These are phyloP conservation scores for Mallateleia sp. DNA, from an alignment of 2,888 invertebrate species.

Conservation along the genomic window DNA sequence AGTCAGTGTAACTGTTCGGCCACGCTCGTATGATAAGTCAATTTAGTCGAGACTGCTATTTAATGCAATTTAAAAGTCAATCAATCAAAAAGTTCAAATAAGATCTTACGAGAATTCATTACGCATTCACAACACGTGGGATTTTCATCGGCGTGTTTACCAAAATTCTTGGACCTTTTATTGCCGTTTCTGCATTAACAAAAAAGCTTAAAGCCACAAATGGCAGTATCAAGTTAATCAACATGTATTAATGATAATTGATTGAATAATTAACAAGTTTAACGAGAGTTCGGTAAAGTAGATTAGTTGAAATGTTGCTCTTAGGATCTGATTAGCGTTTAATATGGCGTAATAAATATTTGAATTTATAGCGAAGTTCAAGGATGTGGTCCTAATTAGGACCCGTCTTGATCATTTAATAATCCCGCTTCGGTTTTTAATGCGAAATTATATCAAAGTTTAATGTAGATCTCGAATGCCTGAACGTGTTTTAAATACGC, in stretches of 20 bases:
- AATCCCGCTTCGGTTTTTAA: too few species aligned
- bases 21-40: too few species aligned
- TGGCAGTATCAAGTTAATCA: constrained; percentile 8
- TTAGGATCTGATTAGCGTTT: constrained; percentile 55
- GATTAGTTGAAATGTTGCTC: constrained; percentile 40
- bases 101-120: too few species aligned
- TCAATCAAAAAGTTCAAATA: too few species aligned
- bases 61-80: too few species aligned
- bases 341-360: constrained; percentile 26
- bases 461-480: too few species aligned
- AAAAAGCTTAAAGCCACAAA: not conserved
- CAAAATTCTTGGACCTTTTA: constrained; percentile 7
- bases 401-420: too few species aligned
- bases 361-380: constrained; percentile 39
- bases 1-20: too few species aligned
- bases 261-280: constrained; percentile 50
- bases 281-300: constrained; percentile 32
- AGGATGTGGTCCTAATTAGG: constrained; percentile 63
- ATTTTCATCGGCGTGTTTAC: constrained; percentile 11
- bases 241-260: constrained; percentile 48
- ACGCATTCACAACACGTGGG: too few species aligned
- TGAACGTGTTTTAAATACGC: too few species aligned
- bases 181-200: not conserved
- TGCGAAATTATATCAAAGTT: too few species aligned
- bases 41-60: too few species aligned